Evolutionary conservation across 37 sponge, comb jelly and placozoan species (phyloP), one percentile per base, ranked within the genome.

Genomic region (Beroe ovata): DNA sequence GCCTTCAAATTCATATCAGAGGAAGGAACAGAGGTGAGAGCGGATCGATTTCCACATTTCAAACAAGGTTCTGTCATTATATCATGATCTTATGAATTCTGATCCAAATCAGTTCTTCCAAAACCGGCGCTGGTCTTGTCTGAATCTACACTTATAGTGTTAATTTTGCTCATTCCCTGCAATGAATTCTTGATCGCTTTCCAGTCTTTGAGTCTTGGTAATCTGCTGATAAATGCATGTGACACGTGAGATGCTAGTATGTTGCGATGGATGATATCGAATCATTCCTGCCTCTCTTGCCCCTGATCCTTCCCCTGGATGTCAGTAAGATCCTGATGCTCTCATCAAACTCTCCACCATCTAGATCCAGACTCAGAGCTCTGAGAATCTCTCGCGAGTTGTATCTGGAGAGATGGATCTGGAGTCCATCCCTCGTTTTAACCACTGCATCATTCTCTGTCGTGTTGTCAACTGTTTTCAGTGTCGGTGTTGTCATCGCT

Each of bases 1-100:
- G 84, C 84, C 33, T 77, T 77, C 28, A 39, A 77, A 25, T 77
- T 77, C 28, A 39, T 39, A 8, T 77, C 84, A 4, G 84, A 77
- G 22, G 84, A 77, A 23, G 84, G 84, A 21, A 77, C 54, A 8
- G 84, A 77, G 47, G 84, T 69, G 32, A 36, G n/a, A n/a, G n/a
- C n/a, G n/a, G n/a, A n/a, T n/a, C n/a, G n/a, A n/a, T n/a, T n/a
- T n/a, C n/a, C n/a, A n/a, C n/a, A n/a, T n/a, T n/a, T n/a, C n/a
- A n/a, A n/a, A n/a, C n/a, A n/a, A n/a, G n/a, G n/a, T n/a, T n/a
- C n/a, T n/a, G n/a, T n/a, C n/a, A n/a, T n/a, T n/a, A n/a, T n/a
- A n/a, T n/a, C n/a, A n/a, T n/a, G n/a, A n/a, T n/a, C n/a, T n/a
- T n/a, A n/a, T n/a, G n/a, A n/a, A n/a, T n/a, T n/a, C n/a, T n/a